Percentiles rank a stretch among this genome's conserved stretches.
These are phyloP conservation scores for Coreoperca whiteheadi DNA, from an alignment of 2,113 vertebrate genomes.

Conservation along the genomic window DNA sequence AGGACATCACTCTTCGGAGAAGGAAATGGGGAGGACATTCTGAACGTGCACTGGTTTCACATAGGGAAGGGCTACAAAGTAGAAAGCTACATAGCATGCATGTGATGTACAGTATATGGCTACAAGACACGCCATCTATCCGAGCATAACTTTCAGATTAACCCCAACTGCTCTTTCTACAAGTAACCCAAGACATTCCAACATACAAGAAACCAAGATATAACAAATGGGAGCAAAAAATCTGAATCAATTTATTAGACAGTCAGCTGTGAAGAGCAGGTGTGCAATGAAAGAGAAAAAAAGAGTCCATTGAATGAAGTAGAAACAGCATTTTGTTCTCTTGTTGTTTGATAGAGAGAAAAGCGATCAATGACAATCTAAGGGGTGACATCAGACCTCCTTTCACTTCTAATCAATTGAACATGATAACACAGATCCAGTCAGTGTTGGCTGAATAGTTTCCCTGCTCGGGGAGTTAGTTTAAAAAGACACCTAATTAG, in stretches of 20 bases:
- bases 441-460: conserved; percentile 43
- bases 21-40: conserved; percentile 34
- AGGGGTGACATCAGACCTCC: conserved; percentile 55
- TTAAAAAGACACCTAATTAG: conserved; percentile 66
- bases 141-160: conserved; percentile 14
- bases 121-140: neutral
- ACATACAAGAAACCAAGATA: neutral
- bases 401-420: conserved; percentile 63
- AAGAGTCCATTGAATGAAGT: conserved; percentile 30
- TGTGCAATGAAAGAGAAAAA: conserved; percentile 41
- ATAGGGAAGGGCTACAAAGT: conserved; percentile 1
- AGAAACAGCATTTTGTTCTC: conserved; percentile 46
- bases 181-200: conserved; percentile 18
- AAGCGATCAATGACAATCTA: conserved; percentile 67
- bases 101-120: neutral
- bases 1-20: conserved; percentile 45
- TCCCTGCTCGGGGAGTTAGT: conserved; percentile 49
- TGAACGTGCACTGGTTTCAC: conserved; percentile 53
- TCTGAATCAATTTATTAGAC: conserved; percentile 43
- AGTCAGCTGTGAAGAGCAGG: conserved; percentile 44
- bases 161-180: neutral
- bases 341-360: conserved; percentile 50
- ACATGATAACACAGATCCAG: conserved; percentile 58
- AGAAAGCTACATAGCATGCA: conserved; percentile 23
- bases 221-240: conserved; percentile 28